Base-by-base conservation (phyloP, 1,140 invertebrate species). In the Drosophila rhopaloa region DNA sequence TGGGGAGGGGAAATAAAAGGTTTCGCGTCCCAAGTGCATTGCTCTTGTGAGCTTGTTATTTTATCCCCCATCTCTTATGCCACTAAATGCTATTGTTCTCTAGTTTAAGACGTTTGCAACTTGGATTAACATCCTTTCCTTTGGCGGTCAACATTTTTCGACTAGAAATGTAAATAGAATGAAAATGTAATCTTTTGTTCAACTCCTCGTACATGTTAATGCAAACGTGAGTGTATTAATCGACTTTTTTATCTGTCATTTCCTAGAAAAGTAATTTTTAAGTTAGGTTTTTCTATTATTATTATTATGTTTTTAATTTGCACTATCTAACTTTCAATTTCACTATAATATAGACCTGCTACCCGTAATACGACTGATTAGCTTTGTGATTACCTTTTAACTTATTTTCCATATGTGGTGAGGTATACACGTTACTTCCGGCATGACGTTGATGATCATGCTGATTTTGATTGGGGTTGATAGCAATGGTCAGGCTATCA, bases 381-480 rank as follows among this genome's bases (percentile, higher is more conserved):
- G 8, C 5, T 6, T 7, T 9, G 19, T 51, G 27, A 4, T 63
- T 70, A 91, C 90, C 79, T 76, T 91, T 91, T 2, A 61, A 67
- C 44, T 90, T 91, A 27, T 88, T 82, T 60, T 90, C 90, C 44
- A 73, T 59, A 46, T 80, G 72, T 16, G 76, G 32, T 46, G 66
- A 51, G 43, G 38, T 48, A 79, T 79, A 86, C 7, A 79, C 46
- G 32, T 75, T 65, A 43, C 65, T 56, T 59, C 72, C 53, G 37
- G 67, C 37, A 40, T 66, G 60, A 9, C 75, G 72, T 24, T 61
- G 72, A 19, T 76, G 78, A 44, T 65, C 59, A 38, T 90, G 81
- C 35, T 62, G 75, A 54, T 70, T 65, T 24, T 83, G 74, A 56
- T 84, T 76, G 10, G 55, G 48, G 50, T 43, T 80, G 60, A 29